Base-by-base conservation (phyloP, 2,888 invertebrate genomes). In the Nomada flava region DNA sequence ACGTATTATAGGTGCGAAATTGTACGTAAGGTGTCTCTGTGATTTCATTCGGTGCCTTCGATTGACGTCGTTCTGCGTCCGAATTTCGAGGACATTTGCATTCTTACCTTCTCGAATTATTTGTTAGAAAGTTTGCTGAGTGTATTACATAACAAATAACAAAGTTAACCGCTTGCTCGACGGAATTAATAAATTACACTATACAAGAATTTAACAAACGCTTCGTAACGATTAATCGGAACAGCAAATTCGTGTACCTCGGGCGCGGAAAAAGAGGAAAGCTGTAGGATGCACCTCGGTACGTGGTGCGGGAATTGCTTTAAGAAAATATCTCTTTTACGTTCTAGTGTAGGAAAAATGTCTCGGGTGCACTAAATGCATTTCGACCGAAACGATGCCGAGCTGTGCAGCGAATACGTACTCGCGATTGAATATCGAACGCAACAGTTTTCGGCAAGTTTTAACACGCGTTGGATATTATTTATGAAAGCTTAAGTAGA, bases 191-290 rank as follows among this genome's bases (percentile, higher is more conserved):
- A 81, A 72, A 75, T 73, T 65, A 74, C 53, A 76, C 60, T 81
- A 77, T 75, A 76, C 59, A 77, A 88, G 76, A 87, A 76, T 74
- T 86, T 83, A 88, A 86, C 86, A 83, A 88, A 83, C 86, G 83
- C 71, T 79, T 76, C 72, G 76, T 81, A 86, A 76, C 74, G 80
- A 80, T 52, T 76, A 88, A 80, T 83, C 52, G 76, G 80, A 83
- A 83, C 74, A 88, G 78, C 83, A 67, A 69, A 70, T 78, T 78
- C 71, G 63, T 59, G 60, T 86, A 81, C 74, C 73, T 83, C 79
- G 76, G 70, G 68, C 88, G 72, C 74, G 78, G 76, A 62, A 73
- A 64, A 80, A 47, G 62, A 44, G 62, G 52, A 69, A 84, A 70
- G 71, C 53, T 53, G 62, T 71, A 26, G 15, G 47, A 68, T 74